These are phyloP conservation scores for Cyprinus carpio DNA, from an alignment of 2,113 vertebrate genomes.

Conservation along the genomic window DNA sequence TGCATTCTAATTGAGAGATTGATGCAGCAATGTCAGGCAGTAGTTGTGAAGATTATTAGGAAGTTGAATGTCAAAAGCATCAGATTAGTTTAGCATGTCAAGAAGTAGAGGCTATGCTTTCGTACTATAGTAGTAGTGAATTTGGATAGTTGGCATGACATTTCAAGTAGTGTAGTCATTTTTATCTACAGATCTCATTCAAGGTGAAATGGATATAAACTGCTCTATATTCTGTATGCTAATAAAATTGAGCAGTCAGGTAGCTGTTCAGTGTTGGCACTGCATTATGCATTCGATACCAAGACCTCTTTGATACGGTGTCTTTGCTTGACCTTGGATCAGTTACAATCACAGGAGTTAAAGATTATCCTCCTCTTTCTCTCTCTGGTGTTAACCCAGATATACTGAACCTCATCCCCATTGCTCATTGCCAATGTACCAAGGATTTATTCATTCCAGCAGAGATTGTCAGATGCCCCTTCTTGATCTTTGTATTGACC, in stretches of 20 bases:
- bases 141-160: too few species aligned
- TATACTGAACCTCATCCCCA: neutral
- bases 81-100: neutral
- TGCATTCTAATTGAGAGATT: constrained; percentile 37
- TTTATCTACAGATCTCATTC: neutral
- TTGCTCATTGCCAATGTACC: neutral
- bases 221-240: constrained; percentile 34
- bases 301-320: constrained; percentile 30
- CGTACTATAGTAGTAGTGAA: neutral
- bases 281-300: constrained; percentile 24
- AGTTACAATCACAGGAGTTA: constrained; percentile 44
- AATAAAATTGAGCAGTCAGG: constrained; percentile 36
- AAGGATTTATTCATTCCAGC: constrained; percentile 2
- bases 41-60: constrained; percentile 46
- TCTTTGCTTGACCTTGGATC: constrained; percentile 49
- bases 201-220: constrained; percentile 34
- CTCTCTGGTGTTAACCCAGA: neutral
- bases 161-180: neutral
- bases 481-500: constrained; percentile 1
- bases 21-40: constrained; percentile 40
- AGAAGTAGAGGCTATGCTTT: constrained; percentile 4
- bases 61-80: constrained; percentile 13
- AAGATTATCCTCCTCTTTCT: constrained; percentile 30
- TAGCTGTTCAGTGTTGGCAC: constrained; percentile 30
- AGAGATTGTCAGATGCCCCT: neutral